Evolutionary conservation across 2,797 vertebrate genomes (phyloP), one percentile per base, ranked within the genome.

Genomic region (Selene dorsalis): DNA sequence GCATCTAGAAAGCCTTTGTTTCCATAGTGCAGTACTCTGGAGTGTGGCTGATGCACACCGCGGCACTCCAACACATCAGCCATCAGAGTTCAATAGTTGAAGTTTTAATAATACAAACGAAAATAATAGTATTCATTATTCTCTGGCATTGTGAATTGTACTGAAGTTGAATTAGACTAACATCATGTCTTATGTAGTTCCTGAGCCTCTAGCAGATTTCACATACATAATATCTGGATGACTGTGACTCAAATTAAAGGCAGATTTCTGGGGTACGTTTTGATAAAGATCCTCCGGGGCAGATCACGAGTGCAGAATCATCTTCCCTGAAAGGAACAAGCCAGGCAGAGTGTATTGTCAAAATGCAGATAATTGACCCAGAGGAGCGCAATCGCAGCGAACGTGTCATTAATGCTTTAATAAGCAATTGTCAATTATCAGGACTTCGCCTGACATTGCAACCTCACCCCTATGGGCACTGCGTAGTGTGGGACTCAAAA

Each of bases 381-480:
- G 83, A 90, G 89, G 78, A 90, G 75, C 61, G 71, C 84, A 86
- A 87, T 92, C 86, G 74, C 80, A 70, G 70, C 82, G 70, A 69
- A 77, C 74, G 80, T 78, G 84, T 85, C 85, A 90, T 92, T 83
- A 92, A 86, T 86, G 84, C 86, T 93, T 93, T 91, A 91, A 93
- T 93, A 91, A 90, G 90, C 79, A 79, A 84, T 84, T 82, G 89
- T 88, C 87, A 89, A 91, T 93, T 91, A 89, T 83, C 63, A 62
- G 60, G 35, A 62, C 55, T 87, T 82, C 2, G 73, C 60, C 75
- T 82, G 84, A 89, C 83, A 88, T 47, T 50, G 64, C 76, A 69
- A 79, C 65, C 63, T 45, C 45, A 35, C 64, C 84, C 88, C 80
- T 61, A 68, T 84, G 91, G 88, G 75, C 52, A 52, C 30, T 6